Conservation (phyloP, 2,113 vertebrate species). For the Centropus unirufus region DNA sequence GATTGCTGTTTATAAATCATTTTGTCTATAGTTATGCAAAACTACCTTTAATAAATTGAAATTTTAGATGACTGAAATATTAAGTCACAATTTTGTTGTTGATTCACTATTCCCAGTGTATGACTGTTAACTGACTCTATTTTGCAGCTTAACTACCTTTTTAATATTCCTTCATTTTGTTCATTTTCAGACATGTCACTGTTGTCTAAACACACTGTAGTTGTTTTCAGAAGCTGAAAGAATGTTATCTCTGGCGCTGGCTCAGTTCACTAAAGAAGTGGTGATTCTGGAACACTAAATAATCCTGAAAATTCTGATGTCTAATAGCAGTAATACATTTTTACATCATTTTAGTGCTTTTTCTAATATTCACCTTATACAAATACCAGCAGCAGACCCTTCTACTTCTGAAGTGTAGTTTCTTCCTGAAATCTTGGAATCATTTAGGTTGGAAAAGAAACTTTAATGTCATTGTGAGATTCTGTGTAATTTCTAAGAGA, state of each 20-base stretch:
- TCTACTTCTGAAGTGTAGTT: not conserved
- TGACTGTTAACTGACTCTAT: not conserved
- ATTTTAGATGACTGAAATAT: not conserved
- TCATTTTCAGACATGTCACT: not conserved
- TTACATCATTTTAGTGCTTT: not conserved
- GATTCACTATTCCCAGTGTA: not conserved
- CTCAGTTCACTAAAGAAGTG: not conserved
- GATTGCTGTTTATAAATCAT: not conserved
- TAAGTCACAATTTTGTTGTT: not conserved
- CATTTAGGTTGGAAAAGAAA: not conserved
- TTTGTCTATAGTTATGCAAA: slow-evolving; percentile 24
- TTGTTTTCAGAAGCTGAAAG: not conserved
- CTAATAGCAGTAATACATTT: not conserved
- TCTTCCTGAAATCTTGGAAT: not conserved
- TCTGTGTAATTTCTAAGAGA: not conserved
- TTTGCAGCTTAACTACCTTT: not conserved
- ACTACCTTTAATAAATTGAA: not conserved
- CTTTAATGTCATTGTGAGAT: not conserved
- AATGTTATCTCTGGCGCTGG: not conserved
- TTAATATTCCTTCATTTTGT: not conserved
- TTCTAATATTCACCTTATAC: not conserved
- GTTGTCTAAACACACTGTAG: not conserved
- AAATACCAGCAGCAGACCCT: not conserved
- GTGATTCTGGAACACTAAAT: not conserved
- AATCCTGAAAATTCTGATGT: not conserved